Percentiles rank a stretch among this genome's conserved stretches.
These are phyloP conservation scores for Sylvilagus bachmani DNA, from an alignment of 2,113 vertebrate genomes.

Conservation along the genomic window DNA sequence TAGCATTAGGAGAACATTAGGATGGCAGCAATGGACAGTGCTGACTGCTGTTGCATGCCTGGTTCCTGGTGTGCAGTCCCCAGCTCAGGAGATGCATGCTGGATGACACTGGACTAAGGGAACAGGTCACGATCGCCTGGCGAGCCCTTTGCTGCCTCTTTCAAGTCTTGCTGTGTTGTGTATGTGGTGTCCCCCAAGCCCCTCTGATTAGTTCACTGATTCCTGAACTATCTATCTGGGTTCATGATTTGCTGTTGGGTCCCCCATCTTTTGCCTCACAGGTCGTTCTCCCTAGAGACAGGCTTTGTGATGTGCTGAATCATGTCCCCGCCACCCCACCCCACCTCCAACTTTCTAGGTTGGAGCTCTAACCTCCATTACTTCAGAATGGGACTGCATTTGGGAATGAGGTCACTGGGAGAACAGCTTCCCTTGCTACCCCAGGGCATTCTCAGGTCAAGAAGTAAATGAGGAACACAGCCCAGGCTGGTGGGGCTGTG, in stretches of 20 bases:
- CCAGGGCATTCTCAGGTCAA: neutral
- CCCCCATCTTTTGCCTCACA: neutral
- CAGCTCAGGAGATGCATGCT: neutral
- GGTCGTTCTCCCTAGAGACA: neutral
- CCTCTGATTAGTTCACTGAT: neutral
- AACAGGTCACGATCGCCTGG: neutral
- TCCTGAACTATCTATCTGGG: neutral
- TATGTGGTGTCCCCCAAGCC: accelerated
- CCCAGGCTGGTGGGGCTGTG: neutral
- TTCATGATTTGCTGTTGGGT: too few relatives aligned
- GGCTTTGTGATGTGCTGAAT: neutral
- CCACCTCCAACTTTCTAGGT: neutral
- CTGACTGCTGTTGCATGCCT: accelerated
- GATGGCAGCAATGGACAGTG: accelerated
- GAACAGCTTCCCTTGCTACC: too few relatives aligned
- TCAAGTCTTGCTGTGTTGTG: neutral
- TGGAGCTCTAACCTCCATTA: neutral
- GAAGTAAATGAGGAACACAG: neutral
- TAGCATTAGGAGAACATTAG: too few relatives aligned
- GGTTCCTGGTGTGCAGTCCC: accelerated
- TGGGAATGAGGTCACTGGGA: neutral
- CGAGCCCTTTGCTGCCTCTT: accelerated
- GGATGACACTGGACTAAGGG: neutral
- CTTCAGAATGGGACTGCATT: neutral
- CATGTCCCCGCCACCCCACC: too few relatives aligned